Percentiles rank a stretch among this genome's conserved stretches.
phyloP scores from a whole-genome alignment of 2,797 vertebrate genomes.

The Gymnodraco acuticeps region DNA sequence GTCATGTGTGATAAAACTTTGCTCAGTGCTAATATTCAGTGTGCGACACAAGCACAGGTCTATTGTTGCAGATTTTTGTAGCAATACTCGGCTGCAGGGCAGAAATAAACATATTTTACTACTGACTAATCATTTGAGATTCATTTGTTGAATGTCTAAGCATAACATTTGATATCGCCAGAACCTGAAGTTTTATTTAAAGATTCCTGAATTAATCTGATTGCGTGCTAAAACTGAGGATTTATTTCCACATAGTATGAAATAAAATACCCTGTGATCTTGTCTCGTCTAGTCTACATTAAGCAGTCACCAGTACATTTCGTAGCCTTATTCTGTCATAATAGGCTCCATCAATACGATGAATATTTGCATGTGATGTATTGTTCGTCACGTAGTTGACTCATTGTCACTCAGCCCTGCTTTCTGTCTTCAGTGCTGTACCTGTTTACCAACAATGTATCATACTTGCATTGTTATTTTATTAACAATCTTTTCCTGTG shows the following conservation, averaged over 20 bases:
- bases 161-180: neutral
- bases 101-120: neutral
- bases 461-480: conserved; percentile 14
- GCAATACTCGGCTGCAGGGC: neutral
- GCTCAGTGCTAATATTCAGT: neutral
- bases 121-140: neutral
- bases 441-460: neutral
- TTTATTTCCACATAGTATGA: neutral
- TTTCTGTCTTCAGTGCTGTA: neutral
- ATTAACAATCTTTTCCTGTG: neutral
- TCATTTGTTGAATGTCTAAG: neutral
- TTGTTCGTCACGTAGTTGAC: neutral
- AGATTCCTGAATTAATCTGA: neutral
- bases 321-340: neutral
- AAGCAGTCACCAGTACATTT: neutral
- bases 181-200: neutral
- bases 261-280: neutral
- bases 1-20: neutral
- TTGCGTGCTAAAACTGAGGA: neutral
- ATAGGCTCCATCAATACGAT: neutral
- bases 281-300: neutral
- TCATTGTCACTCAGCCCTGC: neutral
- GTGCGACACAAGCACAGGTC: neutral
- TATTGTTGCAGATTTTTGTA: neutral
- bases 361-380: neutral